Percentiles rank a stretch among this genome's conserved stretches.
Evolutionary conservation across 2,888 invertebrate species (phyloP).

Genomic region (Nomada ferruginata): DNA sequence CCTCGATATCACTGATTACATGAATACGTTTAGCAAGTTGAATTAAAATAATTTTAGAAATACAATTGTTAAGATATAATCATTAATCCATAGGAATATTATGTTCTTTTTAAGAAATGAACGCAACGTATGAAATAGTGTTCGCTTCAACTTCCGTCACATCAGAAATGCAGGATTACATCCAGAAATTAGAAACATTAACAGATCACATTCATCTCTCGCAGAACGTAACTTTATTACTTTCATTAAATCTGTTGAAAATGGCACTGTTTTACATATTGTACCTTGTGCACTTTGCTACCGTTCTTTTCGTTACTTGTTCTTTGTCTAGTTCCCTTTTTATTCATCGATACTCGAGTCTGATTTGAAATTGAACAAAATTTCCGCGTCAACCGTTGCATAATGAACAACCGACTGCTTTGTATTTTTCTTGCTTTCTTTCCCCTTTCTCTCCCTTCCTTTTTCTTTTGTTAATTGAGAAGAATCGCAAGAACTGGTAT

Average conservation of each 20-base stretch:
- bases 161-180: constrained; percentile 62
- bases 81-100: constrained; percentile 5
- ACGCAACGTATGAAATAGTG: background rate
- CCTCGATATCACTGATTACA: background rate
- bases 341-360: background rate
- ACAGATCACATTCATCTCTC: constrained; percentile 61
- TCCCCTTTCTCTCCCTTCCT: no score
- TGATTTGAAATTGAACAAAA: constrained; percentile 10
- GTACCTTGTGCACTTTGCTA: constrained; percentile 48
- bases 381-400: constrained; percentile 3
- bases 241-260: constrained; percentile 66
- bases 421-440: background rate
- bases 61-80: background rate
- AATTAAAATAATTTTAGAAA: background rate
- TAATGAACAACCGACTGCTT: constrained; percentile 6
- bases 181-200: constrained; percentile 65
- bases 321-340: background rate
- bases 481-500: constrained; percentile 17
- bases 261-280: constrained; percentile 65
- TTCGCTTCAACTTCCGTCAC: constrained; percentile 12
- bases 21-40: background rate
- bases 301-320: constrained; percentile 18
- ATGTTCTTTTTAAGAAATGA: background rate
- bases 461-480: constrained; percentile 6
- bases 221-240: constrained; percentile 68